phyloP scores from a whole-genome alignment of 2,113 vertebrate species.

The Cromileptes altivelis region DNA sequence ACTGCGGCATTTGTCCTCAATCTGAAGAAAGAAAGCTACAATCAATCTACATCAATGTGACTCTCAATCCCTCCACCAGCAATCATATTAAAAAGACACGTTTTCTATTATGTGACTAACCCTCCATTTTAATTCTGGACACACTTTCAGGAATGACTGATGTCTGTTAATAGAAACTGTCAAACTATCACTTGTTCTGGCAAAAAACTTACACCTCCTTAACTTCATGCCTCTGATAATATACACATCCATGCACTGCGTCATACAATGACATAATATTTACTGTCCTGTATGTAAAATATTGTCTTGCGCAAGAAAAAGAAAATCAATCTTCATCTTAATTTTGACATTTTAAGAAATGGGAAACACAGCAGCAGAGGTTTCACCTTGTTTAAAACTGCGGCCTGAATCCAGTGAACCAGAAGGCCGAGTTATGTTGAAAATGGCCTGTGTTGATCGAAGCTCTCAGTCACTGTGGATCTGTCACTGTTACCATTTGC shows the following conservation, averaged over 20 bases:
- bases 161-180: constrained; percentile 33
- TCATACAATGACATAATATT: constrained; percentile 14
- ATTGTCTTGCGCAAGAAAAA: constrained; percentile 2
- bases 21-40: constrained; percentile 52
- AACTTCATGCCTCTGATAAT: constrained; percentile 15
- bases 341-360: background rate
- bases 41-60: constrained; percentile 60
- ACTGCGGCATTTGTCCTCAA: constrained; percentile 61
- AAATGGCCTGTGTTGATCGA: constrained; percentile 26
- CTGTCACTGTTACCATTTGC: constrained; percentile 49
- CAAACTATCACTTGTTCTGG: constrained; percentile 22
- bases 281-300: background rate
- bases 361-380: background rate
- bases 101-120: constrained; percentile 23
- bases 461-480: constrained; percentile 31
- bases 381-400: background rate
- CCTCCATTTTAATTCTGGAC: constrained; percentile 30
- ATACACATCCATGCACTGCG: constrained; percentile 10
- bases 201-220: constrained; percentile 6
- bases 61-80: constrained; percentile 34
- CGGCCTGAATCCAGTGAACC: constrained; percentile 32
- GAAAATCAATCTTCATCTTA: background rate
- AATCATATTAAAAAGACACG: constrained; percentile 19
- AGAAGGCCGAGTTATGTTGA: constrained; percentile 23
- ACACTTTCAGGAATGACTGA: constrained; percentile 31